Conservation (phyloP, 2,888 invertebrate species). For the Ormyrus labotus region DNA sequence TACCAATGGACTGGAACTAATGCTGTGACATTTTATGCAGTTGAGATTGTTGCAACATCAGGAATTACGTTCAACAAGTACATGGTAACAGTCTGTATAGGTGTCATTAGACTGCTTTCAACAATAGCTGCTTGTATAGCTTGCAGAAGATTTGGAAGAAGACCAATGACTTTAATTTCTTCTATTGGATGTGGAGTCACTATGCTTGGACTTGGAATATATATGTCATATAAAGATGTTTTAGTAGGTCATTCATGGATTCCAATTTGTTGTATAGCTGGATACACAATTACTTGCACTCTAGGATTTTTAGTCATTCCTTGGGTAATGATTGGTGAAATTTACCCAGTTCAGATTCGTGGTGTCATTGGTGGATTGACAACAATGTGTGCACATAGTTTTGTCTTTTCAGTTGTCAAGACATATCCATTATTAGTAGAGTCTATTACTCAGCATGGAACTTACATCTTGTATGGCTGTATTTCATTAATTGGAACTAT, state of each 20-base stretch:
- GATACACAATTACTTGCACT: conserved; percentile 81
- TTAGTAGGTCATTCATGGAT: conserved; percentile 79
- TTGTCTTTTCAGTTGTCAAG: conserved; percentile 83
- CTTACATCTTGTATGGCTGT: conserved; percentile 80
- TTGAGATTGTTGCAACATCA: conserved; percentile 81
- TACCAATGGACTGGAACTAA: conserved; percentile 85
- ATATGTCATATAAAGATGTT: conserved; percentile 79
- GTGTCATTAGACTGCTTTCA: conserved; percentile 79
- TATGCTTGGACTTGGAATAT: conserved; percentile 80
- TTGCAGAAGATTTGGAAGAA: conserved; percentile 79
- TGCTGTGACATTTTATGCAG: conserved; percentile 83
- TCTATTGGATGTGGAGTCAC: conserved; percentile 80
- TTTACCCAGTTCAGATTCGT: conserved; percentile 82
- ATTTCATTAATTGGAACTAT: conserved; percentile 80
- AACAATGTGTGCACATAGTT: conserved; percentile 81
- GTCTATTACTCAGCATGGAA: conserved; percentile 78
- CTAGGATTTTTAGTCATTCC: conserved; percentile 83
- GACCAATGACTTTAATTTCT: conserved; percentile 82
- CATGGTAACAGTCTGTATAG: conserved; percentile 80
- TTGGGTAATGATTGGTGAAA: conserved; percentile 87
- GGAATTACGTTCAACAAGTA: conserved; percentile 80
- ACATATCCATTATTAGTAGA: conserved; percentile 80
- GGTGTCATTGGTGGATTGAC: conserved; percentile 83
- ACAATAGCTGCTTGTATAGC: conserved; percentile 81
- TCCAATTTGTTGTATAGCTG: conserved; percentile 80